Percentiles rank a stretch among this genome's conserved stretches.
Evolutionary conservation across 1,140 invertebrate species (phyloP).

Genomic region (Bombyx mori): DNA sequence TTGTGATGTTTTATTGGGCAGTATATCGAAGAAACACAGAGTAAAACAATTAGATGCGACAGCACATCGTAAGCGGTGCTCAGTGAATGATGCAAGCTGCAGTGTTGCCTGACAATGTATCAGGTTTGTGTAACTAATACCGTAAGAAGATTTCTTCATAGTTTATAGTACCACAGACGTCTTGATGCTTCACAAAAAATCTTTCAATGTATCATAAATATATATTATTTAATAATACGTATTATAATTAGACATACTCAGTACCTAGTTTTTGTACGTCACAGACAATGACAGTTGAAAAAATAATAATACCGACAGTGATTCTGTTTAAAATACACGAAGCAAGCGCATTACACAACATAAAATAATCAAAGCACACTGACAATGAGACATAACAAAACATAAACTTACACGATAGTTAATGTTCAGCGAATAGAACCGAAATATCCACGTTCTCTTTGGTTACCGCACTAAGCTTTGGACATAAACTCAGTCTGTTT

Average conservation of each 20-base stretch:
- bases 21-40: too few species aligned
- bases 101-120: conserved; percentile 8
- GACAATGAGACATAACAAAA: conserved; percentile 69
- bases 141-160: too few species aligned
- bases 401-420: conserved; percentile 64
- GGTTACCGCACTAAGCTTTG: conserved; percentile 50
- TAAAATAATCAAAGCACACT: conserved; percentile 59
- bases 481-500: conserved; percentile 64
- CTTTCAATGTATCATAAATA: too few species aligned
- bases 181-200: too few species aligned
- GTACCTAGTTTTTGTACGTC: too few species aligned
- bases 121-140: too few species aligned
- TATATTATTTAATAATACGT: too few species aligned
- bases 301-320: conserved; percentile 25
- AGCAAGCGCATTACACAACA: conserved; percentile 60
- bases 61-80: conserved; percentile 33
- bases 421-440: conserved; percentile 58
- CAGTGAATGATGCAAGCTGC: conserved; percentile 30
- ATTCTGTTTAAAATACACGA: conserved; percentile 14
- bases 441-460: conserved; percentile 62
- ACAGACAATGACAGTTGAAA: conserved; percentile 5
- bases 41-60: conserved; percentile 6
- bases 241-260: too few species aligned
- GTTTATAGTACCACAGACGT: too few species aligned
- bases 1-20: too few species aligned